phyloP scores from a whole-genome alignment of 2,888 invertebrate genomes.

The Halictus ligatus region DNA sequence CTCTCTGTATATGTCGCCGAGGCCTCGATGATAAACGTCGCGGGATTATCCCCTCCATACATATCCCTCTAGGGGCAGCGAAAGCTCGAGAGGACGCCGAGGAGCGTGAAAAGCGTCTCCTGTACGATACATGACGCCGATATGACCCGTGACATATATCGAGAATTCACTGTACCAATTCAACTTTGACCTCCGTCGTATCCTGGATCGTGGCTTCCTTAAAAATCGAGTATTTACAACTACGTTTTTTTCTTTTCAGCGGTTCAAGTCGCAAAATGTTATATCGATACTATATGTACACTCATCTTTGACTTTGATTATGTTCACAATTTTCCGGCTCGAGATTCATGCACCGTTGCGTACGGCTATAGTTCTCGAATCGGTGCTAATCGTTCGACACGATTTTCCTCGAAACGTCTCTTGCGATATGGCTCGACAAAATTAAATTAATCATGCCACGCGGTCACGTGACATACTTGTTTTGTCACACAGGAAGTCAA shows the following conservation, averaged over 20 bases:
- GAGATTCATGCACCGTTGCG: not conserved
- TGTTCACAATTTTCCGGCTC: not conserved
- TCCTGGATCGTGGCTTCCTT: not conserved
- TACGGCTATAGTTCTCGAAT: not conserved
- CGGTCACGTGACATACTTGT: not conserved
- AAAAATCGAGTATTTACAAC: slow-evolving; percentile 1
- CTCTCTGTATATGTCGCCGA: too few species aligned
- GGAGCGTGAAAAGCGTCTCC: too few species aligned
- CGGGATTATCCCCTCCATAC: too few species aligned
- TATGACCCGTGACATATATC: too few species aligned
- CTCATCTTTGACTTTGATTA: not conserved
- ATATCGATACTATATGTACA: not conserved
- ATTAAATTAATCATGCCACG: not conserved
- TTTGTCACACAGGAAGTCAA: not conserved
- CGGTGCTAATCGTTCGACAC: not conserved
- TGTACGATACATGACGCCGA: too few species aligned
- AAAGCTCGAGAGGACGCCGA: too few species aligned
- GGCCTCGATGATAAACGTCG: too few species aligned
- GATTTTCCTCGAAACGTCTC: not conserved
- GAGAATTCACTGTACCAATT: not conserved
- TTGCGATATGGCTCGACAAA: too few species aligned
- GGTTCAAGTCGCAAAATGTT: not conserved
- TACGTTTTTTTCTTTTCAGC: not conserved
- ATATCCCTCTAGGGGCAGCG: too few species aligned
- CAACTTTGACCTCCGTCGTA: not conserved